Percentiles rank a stretch among this genome's conserved stretches.
These are phyloP conservation scores for Tetramorium bicarinatum DNA, from an alignment of 2,888 invertebrate species.

Conservation along the genomic window DNA sequence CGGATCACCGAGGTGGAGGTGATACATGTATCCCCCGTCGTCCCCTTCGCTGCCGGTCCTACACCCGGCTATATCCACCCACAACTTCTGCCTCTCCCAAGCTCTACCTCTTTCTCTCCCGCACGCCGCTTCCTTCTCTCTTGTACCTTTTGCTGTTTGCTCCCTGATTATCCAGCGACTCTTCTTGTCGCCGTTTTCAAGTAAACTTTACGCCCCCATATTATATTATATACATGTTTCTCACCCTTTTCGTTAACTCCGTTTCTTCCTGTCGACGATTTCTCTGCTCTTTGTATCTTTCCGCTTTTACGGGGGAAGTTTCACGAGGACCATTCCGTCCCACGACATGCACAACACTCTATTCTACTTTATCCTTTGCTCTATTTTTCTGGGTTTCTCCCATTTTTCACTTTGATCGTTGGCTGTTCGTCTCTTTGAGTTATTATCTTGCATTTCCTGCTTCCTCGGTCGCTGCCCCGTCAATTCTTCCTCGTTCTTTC, in stretches of 20 bases:
- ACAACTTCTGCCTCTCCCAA: slow-evolving; percentile 33
- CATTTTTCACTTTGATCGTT: neutral
- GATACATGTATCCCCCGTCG: slow-evolving; percentile 53
- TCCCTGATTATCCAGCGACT: slow-evolving; percentile 61
- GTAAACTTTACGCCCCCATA: slow-evolving; percentile 21
- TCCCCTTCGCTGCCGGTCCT: slow-evolving; percentile 13
- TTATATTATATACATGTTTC: neutral
- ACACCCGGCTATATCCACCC: slow-evolving; percentile 34
- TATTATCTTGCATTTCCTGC: slow-evolving; percentile 7
- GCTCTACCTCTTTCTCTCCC: slow-evolving; percentile 43
- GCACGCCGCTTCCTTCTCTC: slow-evolving; percentile 24
- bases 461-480: neutral
- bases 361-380: slow-evolving; percentile 6
- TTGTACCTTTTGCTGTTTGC: slow-evolving; percentile 55
- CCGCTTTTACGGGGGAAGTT: too few relatives aligned
- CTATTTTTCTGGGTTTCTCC: slow-evolving; percentile 1
- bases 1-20: slow-evolving; percentile 64
- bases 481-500: slow-evolving; percentile 18
- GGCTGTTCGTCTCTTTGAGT: slow-evolving; percentile 23
- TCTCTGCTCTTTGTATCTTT: neutral
- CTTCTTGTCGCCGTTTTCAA: slow-evolving; percentile 53
- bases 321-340: neutral
- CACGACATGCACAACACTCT: neutral
- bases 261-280: slow-evolving; percentile 4
- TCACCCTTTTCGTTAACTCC: slow-evolving; percentile 11